A percentile compares a stretch with the other conserved stretches of the same genome.
Evolutionary conservation across 2,113 vertebrate species (phyloP).

Genomic region (Dicrurus megarhynchus): DNA sequence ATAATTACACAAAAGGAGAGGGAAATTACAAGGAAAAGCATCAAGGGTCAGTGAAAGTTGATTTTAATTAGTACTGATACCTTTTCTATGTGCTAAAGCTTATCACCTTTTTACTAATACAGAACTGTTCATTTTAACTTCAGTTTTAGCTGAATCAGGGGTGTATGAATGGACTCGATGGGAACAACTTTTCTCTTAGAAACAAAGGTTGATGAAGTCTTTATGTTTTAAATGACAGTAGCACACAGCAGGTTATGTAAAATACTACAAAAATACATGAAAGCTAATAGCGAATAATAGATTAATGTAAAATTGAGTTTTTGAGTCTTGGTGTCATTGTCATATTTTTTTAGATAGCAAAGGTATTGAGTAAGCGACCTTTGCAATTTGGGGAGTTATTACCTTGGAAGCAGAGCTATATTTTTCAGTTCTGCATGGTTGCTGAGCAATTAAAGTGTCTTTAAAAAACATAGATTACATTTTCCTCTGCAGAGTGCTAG

Average conservation of each 20-base stretch:
- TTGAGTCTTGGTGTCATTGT: not conserved
- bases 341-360: not conserved
- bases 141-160: not conserved
- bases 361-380: not conserved
- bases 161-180: not conserved
- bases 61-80: not conserved
- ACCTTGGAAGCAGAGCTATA: constrained; percentile 2
- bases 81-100: not conserved
- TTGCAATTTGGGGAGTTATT: constrained; percentile 26
- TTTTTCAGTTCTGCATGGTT: constrained; percentile 48
- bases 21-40: not conserved
- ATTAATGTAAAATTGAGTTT: not conserved
- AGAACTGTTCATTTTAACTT: not conserved
- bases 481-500: not conserved
- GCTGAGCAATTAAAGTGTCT: constrained; percentile 34
- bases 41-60: constrained; percentile 1
- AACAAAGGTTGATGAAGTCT: not conserved
- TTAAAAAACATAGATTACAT: constrained; percentile 29
- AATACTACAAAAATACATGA: not conserved
- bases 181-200: not conserved
- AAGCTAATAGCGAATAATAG: not conserved
- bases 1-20: not conserved
- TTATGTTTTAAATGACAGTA: not conserved
- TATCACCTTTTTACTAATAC: not conserved
- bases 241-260: not conserved